Evolutionary conservation across 2,888 invertebrate species (phyloP), one percentile per base, ranked within the genome.

Genomic region (Caprella mutica): DNA sequence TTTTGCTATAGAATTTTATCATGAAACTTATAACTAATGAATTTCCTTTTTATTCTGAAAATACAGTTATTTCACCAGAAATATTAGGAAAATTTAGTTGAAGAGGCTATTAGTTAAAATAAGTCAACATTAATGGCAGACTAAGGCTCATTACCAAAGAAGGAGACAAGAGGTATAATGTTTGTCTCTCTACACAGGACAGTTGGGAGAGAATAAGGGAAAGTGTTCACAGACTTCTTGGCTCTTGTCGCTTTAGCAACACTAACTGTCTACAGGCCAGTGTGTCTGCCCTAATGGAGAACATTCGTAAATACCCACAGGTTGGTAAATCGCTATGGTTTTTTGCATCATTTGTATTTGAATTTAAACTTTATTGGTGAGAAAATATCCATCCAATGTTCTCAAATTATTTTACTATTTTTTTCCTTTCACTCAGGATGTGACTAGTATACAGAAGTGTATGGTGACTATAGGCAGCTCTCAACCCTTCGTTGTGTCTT

Each of bases 241-340:
- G 88, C 12, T 82, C 87, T 0, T 90, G 91, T 71, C 82, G 82
- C 24, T 80, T 96, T 59, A 87, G 90, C 0, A 93, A 93, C 0
- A 87, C 87, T 68, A 84, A 84, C 3, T 93, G 96, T 69, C 78
- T 98, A 2, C 84, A 88, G 69, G 85, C 91, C 82, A 90, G 91
- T 68, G 85, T 96, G 0, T 86, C 88, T 67, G 86, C 87, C 68
- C 78, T 98, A 55, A 75, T 97, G 40, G 91, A 93, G 69, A 97
- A 96, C 70, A 77, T 98, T 52, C 84, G 86, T 68, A 83, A 92
- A 69, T 98, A 97, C 76, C 96, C 96, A 0, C 86, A 90, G 74
- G 93, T 82, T 68, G 73, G 70, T 52, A 59, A 3, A 29, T 52
- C 12, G 4, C 26, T 53, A 58, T 71, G 71, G 52, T 72, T 71